These are phyloP conservation scores for Branchinecta sandiegonensis DNA, from an alignment of 2,888 invertebrate genomes.

Conservation along the genomic window DNA sequence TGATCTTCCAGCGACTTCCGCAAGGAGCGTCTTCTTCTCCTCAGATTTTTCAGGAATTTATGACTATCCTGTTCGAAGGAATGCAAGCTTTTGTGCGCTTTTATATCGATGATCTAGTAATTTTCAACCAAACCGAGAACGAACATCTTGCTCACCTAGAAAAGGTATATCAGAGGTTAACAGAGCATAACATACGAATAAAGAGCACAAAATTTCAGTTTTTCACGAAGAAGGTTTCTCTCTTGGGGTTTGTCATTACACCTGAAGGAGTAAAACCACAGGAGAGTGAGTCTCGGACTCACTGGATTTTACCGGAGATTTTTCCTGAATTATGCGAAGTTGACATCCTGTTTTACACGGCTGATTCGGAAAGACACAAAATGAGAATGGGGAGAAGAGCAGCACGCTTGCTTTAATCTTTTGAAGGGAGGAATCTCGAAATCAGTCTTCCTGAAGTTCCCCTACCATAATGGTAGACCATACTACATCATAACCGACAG, in stretches of 20 bases:
- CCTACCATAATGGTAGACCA: background rate
- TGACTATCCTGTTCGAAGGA: background rate
- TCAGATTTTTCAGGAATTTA: background rate
- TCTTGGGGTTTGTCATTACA: too few relatives aligned
- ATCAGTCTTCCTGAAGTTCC: constrained; percentile 14
- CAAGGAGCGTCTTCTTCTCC: background rate
- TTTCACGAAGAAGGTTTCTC: too few relatives aligned
- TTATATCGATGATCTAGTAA: background rate
- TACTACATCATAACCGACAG: constrained; percentile 9
- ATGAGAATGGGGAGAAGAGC: background rate
- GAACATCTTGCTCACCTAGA: constrained; percentile 2
- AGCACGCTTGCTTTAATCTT: background rate
- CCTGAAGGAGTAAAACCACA: too few relatives aligned
- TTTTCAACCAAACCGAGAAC: background rate
- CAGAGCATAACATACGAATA: too few relatives aligned
- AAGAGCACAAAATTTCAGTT: too few relatives aligned
- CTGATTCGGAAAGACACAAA: constrained; percentile 2
- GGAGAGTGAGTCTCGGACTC: background rate
- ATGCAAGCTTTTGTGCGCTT: constrained; percentile 12
- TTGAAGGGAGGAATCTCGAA: background rate
- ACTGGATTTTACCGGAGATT: constrained; percentile 11
- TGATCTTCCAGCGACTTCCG: constrained; percentile 14
- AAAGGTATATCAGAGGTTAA: background rate
- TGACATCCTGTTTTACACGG: background rate
- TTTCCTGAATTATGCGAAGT: constrained; percentile 11